Conservation (phyloP, 2,113 vertebrate species). For the Gnathonemus echidnorhynchus region DNA sequence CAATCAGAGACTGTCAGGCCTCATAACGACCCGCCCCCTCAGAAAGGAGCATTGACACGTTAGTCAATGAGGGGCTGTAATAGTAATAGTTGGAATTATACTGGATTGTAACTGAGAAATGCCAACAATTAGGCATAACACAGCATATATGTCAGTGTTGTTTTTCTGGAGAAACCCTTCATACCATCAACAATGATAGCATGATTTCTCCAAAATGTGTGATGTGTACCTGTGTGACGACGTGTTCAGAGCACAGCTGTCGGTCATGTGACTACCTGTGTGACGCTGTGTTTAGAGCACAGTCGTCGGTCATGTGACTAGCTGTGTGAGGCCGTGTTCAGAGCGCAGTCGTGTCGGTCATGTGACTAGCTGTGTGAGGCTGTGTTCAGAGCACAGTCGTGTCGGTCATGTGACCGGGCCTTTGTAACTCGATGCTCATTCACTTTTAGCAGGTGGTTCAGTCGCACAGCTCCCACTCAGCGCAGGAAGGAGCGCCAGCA, state of each 20-base stretch:
- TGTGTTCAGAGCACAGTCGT: neutral
- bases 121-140: neutral
- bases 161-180: neutral
- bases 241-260: too few relatives aligned
- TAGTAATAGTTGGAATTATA: neutral
- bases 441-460: constrained; percentile 73
- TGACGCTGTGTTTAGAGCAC: too few relatives aligned
- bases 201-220: neutral
- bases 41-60: neutral
- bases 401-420: neutral
- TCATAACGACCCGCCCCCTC: neutral
- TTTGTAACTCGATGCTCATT: neutral
- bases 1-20: neutral
- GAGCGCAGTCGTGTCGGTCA: neutral
- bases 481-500: constrained; percentile 71
- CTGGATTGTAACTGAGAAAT: neutral
- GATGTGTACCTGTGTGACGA: neutral
- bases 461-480: constrained; percentile 69
- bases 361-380: neutral
- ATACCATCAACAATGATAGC: neutral
- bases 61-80: too few relatives aligned
- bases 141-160: neutral
- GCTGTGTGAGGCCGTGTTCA: neutral
- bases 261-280: too few relatives aligned
- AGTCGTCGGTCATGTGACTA: too few relatives aligned